A percentile compares a stretch with the other conserved stretches of the same genome.
Conservation (phyloP, 64 coral and sea anemone genomes). For the Pachyseris speciosa region DNA sequence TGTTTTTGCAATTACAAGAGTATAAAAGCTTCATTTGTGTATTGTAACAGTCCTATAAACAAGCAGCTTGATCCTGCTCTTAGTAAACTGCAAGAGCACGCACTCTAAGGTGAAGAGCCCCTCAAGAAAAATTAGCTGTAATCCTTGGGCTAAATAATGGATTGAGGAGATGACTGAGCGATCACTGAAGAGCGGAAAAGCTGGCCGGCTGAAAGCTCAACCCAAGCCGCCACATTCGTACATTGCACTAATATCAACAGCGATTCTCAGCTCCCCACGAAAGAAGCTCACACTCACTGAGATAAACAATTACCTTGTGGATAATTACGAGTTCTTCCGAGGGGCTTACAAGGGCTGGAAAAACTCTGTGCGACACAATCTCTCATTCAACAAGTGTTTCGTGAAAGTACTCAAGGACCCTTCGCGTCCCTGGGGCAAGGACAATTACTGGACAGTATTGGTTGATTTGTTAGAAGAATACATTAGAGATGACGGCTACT, state of each 20-base stretch:
- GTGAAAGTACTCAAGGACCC: constrained; percentile 96
- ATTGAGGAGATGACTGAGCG: constrained; percentile 4
- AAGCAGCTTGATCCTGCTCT: not conserved
- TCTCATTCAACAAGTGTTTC: constrained; percentile 99
- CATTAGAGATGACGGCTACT: constrained; percentile 80
- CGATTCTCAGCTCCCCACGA: constrained; percentile 92
- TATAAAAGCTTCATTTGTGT: constrained; percentile 34
- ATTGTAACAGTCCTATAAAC: constrained; percentile 34
- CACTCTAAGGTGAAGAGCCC: not conserved
- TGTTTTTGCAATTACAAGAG: constrained; percentile 27
- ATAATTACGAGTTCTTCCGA: constrained; percentile 95
- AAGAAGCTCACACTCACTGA: constrained; percentile 94
- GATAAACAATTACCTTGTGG: constrained; percentile 95
- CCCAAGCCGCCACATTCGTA: constrained; percentile 96
- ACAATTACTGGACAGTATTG: constrained; percentile 96
- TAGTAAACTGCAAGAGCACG: not conserved
- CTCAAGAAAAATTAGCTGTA: not conserved
- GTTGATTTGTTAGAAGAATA: constrained; percentile 87
- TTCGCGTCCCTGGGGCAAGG: constrained; percentile 96
- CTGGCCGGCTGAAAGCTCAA: constrained; percentile 13
- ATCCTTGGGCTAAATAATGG: not conserved
- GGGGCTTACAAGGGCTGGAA: constrained; percentile 96
- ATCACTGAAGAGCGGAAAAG: not conserved
- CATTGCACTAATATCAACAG: constrained; percentile 95
- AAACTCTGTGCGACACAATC: constrained; percentile 97